A percentile compares a stretch with the other conserved stretches of the same genome.
These are phyloP conservation scores for Dermolepida albohirtum DNA, from an alignment of 2,888 invertebrate species.

Conservation along the genomic window DNA sequence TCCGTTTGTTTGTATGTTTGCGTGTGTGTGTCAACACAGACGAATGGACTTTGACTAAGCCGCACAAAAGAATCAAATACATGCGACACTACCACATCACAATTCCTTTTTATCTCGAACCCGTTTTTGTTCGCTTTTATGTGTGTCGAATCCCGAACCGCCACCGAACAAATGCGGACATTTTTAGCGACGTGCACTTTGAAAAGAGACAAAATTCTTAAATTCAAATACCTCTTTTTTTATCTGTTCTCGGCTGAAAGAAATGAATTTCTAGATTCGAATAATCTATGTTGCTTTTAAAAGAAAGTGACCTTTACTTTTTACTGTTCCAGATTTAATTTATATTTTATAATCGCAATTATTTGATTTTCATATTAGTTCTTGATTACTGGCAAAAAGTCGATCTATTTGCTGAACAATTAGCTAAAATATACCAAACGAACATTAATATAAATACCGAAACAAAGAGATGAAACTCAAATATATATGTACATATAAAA, in stretches of 20 bases:
- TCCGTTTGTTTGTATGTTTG: slow-evolving; percentile 47
- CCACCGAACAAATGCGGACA: slow-evolving; percentile 42
- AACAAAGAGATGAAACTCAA: too few relatives aligned
- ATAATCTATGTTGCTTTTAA: background rate
- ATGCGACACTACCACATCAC: slow-evolving; percentile 54
- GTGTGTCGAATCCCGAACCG: slow-evolving; percentile 37
- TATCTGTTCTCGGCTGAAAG: slow-evolving; percentile 8
- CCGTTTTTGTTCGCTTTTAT: slow-evolving; percentile 44
- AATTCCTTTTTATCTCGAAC: slow-evolving; percentile 51
- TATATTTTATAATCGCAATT: too few relatives aligned
- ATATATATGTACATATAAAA: too few relatives aligned
- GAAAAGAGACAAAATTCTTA: slow-evolving; percentile 37
- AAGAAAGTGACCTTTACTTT: too few relatives aligned
- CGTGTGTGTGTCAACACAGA: slow-evolving; percentile 58
- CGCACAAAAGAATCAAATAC: slow-evolving; percentile 58
- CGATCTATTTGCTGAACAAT: too few relatives aligned
- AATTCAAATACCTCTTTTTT: slow-evolving; percentile 26
- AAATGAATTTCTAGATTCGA: background rate
- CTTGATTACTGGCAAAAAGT: too few relatives aligned
- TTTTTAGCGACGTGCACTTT: slow-evolving; percentile 22
- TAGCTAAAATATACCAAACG: too few relatives aligned
- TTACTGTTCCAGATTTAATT: too few relatives aligned
- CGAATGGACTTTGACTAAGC: slow-evolving; percentile 55
- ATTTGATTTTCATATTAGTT: too few relatives aligned
- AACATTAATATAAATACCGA: too few relatives aligned